Conservation (phyloP, 2,113 vertebrate genomes). For the Psammodynastes pulverulentus region DNA sequence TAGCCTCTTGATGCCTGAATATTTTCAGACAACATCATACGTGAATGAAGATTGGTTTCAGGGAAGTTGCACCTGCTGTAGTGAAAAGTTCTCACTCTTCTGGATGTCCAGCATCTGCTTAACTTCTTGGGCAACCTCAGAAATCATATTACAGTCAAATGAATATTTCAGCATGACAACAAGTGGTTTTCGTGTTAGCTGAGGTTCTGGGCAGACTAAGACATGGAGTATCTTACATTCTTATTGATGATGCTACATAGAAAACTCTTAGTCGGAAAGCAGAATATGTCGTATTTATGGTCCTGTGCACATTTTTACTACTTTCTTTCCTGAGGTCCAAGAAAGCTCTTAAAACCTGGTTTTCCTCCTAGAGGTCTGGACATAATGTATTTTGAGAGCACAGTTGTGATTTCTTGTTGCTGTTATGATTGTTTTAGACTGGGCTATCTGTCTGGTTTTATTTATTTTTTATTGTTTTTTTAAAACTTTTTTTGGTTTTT, state of each 20-base stretch:
- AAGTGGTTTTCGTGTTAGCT: background rate
- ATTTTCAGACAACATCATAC: background rate
- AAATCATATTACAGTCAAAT: background rate
- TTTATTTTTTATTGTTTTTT: background rate
- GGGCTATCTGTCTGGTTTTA: background rate
- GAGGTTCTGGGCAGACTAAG: background rate
- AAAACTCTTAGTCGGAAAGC: background rate
- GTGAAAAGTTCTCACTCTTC: background rate
- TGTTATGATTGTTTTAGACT: background rate
- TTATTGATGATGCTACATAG: accelerated
- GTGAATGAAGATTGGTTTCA: constrained; percentile 8
- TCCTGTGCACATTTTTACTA: background rate
- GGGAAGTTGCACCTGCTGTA: constrained; percentile 10
- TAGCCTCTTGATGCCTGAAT: background rate
- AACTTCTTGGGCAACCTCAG: accelerated
- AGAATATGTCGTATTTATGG: background rate
- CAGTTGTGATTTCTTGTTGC: background rate
- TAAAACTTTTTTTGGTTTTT: background rate
- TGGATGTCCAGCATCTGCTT: accelerated
- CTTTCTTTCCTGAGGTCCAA: background rate
- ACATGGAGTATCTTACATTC: background rate
- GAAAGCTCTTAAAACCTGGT: background rate
- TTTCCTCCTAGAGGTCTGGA: background rate
- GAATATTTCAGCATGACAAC: background rate
- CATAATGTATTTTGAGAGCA: background rate